A percentile compares a stretch with the other conserved stretches of the same genome.
phyloP scores from a whole-genome alignment of 2,113 vertebrate genomes.

The Corythornis madagascariensis region DNA sequence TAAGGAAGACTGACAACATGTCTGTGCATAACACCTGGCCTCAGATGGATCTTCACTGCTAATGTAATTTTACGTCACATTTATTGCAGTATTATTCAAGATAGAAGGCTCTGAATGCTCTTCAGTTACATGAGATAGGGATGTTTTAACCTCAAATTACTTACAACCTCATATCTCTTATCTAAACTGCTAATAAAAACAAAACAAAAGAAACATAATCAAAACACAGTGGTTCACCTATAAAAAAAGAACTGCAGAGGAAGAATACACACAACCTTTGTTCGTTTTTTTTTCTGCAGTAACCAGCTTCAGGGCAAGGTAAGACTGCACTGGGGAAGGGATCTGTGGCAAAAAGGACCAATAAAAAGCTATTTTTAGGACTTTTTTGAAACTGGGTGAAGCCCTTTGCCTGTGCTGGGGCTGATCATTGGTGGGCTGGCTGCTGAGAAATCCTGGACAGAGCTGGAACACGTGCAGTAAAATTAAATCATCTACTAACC shows the following conservation, averaged over 20 bases:
- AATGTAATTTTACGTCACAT: background rate
- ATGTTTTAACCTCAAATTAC: background rate
- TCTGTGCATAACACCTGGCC: background rate
- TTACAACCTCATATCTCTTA: background rate
- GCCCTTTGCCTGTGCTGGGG: no score
- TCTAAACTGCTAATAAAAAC: background rate
- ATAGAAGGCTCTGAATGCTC: background rate
- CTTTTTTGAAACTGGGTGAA: no score
- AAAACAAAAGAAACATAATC: background rate
- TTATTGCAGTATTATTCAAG: background rate
- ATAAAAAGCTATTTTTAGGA: no score
- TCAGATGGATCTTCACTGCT: background rate
- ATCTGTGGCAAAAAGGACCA: no score
- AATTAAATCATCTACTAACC: no score
- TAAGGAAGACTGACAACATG: background rate
- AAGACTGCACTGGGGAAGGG: no score
- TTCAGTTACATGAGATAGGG: background rate
- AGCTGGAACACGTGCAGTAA: no score
- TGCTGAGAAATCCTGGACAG: no score
- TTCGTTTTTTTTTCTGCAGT: no score
- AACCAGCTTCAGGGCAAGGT: no score
- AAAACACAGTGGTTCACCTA: background rate
- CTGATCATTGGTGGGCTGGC: no score
- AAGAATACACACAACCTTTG: background rate
- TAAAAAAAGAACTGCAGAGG: background rate